Conservation (phyloP, 1,140 invertebrate genomes). For the Papilio helenus region DNA sequence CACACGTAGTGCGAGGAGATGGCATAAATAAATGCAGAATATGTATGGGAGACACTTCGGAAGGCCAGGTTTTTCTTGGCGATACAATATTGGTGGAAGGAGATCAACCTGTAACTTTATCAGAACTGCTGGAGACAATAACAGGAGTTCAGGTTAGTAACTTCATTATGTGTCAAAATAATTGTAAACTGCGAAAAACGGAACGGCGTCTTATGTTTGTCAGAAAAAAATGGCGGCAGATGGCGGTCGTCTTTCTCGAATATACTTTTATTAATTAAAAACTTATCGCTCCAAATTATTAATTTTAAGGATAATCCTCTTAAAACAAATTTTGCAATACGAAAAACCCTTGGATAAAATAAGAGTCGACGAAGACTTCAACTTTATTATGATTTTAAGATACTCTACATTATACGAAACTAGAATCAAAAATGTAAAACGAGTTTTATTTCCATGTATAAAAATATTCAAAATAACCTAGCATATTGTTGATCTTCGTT, state of each 20-base stretch:
- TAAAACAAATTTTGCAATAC: too few relatives aligned
- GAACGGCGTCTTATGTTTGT: constrained; percentile 67
- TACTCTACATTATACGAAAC: too few relatives aligned
- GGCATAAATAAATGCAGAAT: constrained; percentile 72
- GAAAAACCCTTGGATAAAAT: too few relatives aligned
- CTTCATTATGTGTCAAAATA: constrained; percentile 44
- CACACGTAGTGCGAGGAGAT: constrained; percentile 72
- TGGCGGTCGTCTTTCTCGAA: neutral
- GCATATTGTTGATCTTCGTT: too few relatives aligned
- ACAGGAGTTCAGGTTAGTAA: constrained; percentile 72
- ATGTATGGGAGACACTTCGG: constrained; percentile 74
- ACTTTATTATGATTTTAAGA: too few relatives aligned
- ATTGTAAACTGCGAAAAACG: constrained; percentile 70
- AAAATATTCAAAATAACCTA: too few relatives aligned
- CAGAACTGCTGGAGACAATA: constrained; percentile 68
- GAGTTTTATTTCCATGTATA: too few relatives aligned
- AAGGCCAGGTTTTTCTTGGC: constrained; percentile 70
- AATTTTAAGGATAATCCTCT: neutral
- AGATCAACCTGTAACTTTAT: constrained; percentile 66
- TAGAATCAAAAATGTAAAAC: too few relatives aligned
- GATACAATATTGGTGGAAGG: constrained; percentile 77
- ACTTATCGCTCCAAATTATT: neutral
- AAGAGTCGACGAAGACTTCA: too few relatives aligned
- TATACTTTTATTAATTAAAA: neutral
- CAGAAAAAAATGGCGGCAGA: constrained; percentile 64